These are phyloP conservation scores for Cottus gobio DNA, from an alignment of 2,113 vertebrate species.

Conservation along the genomic window DNA sequence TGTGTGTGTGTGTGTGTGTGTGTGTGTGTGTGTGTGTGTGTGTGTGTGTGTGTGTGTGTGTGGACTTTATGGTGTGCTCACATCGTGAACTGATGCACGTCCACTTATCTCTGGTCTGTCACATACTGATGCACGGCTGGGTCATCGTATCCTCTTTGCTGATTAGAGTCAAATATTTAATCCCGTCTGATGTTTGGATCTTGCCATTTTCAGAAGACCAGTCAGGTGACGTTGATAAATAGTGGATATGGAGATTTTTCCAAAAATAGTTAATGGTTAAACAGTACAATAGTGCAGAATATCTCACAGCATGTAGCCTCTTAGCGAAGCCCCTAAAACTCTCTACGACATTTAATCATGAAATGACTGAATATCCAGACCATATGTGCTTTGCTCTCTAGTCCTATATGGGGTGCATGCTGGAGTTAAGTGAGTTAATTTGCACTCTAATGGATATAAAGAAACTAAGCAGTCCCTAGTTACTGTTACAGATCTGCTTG, in stretches of 20 bases:
- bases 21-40: neutral
- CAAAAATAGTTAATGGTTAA: neutral
- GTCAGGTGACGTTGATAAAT: neutral
- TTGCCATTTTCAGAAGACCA: constrained; percentile 1
- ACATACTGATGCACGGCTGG: neutral
- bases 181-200: neutral
- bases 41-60: constrained; percentile 16
- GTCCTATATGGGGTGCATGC: neutral
- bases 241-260: neutral
- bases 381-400: constrained; percentile 1
- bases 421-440: neutral
- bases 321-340: neutral
- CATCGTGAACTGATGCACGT: constrained; percentile 41
- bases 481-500: neutral
- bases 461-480: neutral
- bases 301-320: neutral
- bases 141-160: constrained; percentile 26
- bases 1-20: neutral
- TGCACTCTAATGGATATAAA: neutral
- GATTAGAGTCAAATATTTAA: neutral
- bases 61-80: constrained; percentile 14
- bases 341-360: neutral
- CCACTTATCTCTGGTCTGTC: constrained; percentile 43
- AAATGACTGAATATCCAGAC: neutral
- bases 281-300: neutral